Evolutionary conservation across 1,140 invertebrate genomes (phyloP).

Genomic region (Aphaenogaster ashmeadi): DNA sequence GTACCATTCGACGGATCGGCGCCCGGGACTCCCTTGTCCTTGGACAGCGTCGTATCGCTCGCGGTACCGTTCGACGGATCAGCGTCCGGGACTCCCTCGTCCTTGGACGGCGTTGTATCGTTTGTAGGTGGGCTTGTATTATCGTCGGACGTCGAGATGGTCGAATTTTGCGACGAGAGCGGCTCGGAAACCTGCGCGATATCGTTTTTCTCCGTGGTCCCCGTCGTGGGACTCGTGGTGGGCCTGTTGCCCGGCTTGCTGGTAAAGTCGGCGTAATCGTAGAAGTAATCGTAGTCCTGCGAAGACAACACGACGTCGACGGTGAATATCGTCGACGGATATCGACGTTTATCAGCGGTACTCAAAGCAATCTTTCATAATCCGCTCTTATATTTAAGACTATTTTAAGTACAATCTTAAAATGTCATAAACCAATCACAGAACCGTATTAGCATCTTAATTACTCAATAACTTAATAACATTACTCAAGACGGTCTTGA

Average conservation of each 20-base stretch:
- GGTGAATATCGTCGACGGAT: slow-evolving; percentile 5
- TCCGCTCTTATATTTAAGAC: too few species aligned
- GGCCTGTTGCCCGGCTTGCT: slow-evolving; percentile 81
- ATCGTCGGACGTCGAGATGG: background rate
- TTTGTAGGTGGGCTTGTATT: background rate
- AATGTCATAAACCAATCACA: too few species aligned
- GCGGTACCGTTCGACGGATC: background rate
- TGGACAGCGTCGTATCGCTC: background rate
- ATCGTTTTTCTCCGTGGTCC: slow-evolving; percentile 7
- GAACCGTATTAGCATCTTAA: too few species aligned
- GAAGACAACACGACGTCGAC: slow-evolving; percentile 51
- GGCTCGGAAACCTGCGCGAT: background rate
- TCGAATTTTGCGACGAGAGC: slow-evolving; percentile 41
- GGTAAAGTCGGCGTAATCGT: slow-evolving; percentile 87
- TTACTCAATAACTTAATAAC: too few species aligned
- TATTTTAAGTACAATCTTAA: too few species aligned
- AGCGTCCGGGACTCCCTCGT: background rate
- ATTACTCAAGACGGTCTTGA: too few species aligned
- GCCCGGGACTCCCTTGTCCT: background rate
- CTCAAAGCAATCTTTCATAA: background rate
- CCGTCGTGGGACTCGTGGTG: slow-evolving; percentile 60
- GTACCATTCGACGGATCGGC: slow-evolving; percentile 17
- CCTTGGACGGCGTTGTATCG: background rate
- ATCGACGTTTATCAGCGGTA: background rate
- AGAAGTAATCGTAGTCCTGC: slow-evolving; percentile 86